Percentiles rank a stretch among this genome's conserved stretches.
Evolutionary conservation across 2,797 vertebrate genomes (phyloP).

Genomic region (Sebastiscus tertius): DNA sequence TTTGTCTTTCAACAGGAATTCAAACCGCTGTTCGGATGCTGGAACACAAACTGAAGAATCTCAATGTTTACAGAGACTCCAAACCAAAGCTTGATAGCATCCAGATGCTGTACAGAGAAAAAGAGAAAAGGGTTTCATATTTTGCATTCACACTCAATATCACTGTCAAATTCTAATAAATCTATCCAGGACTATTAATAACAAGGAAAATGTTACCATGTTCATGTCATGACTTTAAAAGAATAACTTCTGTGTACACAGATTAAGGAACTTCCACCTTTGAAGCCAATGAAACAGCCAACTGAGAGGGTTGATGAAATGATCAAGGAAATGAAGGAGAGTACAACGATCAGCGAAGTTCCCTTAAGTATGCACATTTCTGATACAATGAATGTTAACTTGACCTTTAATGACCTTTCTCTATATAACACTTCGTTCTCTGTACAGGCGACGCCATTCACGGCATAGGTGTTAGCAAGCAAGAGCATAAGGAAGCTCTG

Average conservation of each 20-base stretch:
- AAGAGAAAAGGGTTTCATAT: slow-evolving; percentile 77
- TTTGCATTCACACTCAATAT: not conserved
- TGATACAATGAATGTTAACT: not conserved
- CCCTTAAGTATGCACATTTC: slow-evolving; percentile 66
- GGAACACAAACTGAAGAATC: slow-evolving; percentile 81
- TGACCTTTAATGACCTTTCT: not conserved
- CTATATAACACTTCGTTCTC: not conserved
- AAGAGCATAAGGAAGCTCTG: slow-evolving; percentile 70
- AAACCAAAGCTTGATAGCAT: slow-evolving; percentile 76
- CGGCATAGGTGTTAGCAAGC: slow-evolving; percentile 18
- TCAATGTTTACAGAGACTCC: slow-evolving; percentile 77
- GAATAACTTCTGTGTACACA: slow-evolving; percentile 35
- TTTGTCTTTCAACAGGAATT: slow-evolving; percentile 80
- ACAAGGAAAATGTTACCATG: not conserved
- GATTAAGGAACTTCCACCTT: slow-evolving; percentile 61
- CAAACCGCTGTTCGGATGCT: slow-evolving; percentile 85
- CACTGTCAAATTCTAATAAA: not conserved
- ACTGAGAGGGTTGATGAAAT: slow-evolving; percentile 64
- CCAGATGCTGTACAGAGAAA: slow-evolving; percentile 75
- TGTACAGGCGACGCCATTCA: slow-evolving; percentile 61
- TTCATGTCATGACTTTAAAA: not conserved
- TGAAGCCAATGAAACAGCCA: slow-evolving; percentile 49
- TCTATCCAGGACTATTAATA: not conserved
- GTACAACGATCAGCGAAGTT: slow-evolving; percentile 57
- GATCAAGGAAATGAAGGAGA: slow-evolving; percentile 68